phyloP scores from a whole-genome alignment of 1,140 invertebrate species.

The Diabrotica virgifera region DNA sequence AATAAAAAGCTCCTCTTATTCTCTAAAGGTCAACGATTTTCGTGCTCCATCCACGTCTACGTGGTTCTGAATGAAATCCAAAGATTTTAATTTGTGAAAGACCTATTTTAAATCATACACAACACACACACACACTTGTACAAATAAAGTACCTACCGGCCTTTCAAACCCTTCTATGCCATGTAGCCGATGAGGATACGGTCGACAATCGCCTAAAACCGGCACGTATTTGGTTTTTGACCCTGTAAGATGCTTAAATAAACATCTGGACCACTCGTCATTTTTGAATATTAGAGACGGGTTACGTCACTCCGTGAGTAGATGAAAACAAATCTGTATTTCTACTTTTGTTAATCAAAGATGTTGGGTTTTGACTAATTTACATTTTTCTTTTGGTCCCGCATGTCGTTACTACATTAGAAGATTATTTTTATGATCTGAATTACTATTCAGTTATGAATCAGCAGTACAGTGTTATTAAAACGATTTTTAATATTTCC shows the following conservation, averaged over 20 bases:
- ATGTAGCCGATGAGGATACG: background rate
- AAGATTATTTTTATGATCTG: no score
- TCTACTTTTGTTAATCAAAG: conserved; percentile 9
- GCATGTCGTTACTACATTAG: no score
- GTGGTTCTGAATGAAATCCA: conserved; percentile 19
- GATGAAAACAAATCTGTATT: conserved; percentile 19
- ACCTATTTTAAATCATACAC: conserved; percentile 20
- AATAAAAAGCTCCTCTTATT: background rate
- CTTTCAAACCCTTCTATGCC: background rate
- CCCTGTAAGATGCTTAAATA: conserved; percentile 19
- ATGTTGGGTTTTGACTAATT: conserved; percentile 7
- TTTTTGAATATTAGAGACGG: conserved; percentile 14
- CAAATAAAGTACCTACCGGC: conserved; percentile 11
- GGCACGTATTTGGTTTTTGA: conserved; percentile 14
- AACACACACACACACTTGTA: conserved; percentile 19
- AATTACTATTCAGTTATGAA: no score
- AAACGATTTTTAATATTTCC: no score
- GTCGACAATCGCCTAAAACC: conserved; percentile 9
- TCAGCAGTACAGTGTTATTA: no score
- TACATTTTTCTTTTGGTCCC: background rate
- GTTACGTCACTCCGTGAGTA: conserved; percentile 17
- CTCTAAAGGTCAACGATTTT: conserved; percentile 14
- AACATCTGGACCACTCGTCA: conserved; percentile 20
- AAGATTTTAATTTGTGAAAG: conserved; percentile 20
- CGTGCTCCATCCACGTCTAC: conserved; percentile 10